These are phyloP conservation scores for Malurus elegans DNA, from an alignment of 2,113 vertebrate genomes.

Conservation along the genomic window DNA sequence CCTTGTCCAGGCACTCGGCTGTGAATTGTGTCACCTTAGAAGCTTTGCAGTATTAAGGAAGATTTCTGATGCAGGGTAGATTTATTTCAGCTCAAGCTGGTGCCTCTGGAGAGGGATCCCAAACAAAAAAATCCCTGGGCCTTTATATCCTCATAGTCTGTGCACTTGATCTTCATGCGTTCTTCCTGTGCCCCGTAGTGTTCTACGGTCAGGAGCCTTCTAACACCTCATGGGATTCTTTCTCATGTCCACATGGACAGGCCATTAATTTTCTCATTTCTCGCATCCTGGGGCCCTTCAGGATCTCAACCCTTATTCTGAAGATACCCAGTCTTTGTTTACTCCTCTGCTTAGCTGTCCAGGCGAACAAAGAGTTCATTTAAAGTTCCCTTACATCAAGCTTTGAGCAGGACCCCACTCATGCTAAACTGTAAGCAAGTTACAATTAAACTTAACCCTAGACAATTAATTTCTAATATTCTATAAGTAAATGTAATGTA, in stretches of 20 bases:
- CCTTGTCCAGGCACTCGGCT: constrained; percentile 87
- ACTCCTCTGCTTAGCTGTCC: not conserved
- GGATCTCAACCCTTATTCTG: not conserved
- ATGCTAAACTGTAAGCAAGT: not conserved
- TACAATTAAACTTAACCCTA: not conserved
- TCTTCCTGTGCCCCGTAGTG: not conserved
- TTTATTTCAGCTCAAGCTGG: not conserved
- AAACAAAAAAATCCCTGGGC: not conserved
- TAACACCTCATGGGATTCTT: not conserved
- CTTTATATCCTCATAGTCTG: not conserved
- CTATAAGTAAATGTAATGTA: not conserved
- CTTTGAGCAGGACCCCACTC: not conserved
- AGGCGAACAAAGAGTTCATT: not conserved
- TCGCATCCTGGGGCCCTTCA: not conserved
- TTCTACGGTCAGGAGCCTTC: not conserved
- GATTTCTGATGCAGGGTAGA: not conserved
- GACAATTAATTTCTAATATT: not conserved
- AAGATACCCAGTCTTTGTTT: not conserved
- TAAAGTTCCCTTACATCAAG: not conserved
- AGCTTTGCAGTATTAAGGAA: constrained; percentile 76
- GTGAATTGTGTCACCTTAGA: constrained; percentile 87
- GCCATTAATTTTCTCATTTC: not conserved
- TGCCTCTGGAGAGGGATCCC: not conserved
- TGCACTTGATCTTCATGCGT: not conserved
- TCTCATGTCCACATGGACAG: not conserved